Evolutionary conservation across 2,888 invertebrate genomes (phyloP).

Genomic region (Brachylomia viminalis): DNA sequence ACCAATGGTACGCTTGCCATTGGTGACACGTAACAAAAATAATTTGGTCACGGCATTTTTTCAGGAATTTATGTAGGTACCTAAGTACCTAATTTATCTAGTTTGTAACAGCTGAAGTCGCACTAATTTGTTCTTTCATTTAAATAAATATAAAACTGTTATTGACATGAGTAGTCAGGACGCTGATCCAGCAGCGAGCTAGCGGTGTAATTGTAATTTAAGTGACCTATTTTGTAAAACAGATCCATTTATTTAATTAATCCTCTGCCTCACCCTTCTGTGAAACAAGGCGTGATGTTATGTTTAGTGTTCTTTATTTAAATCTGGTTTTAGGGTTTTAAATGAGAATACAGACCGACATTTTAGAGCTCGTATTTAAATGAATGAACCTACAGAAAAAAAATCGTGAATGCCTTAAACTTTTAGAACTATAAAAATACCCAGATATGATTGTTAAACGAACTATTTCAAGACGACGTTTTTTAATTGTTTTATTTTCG

Average conservation of each 20-base stretch:
- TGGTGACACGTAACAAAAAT: too few relatives aligned
- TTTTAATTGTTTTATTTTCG: not conserved
- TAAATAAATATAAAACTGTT: too few relatives aligned
- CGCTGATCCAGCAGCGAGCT: not conserved
- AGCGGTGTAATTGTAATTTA: constrained; percentile 1
- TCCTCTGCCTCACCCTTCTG: not conserved
- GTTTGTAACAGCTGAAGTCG: too few relatives aligned
- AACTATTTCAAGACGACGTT: not conserved
- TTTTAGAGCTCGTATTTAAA: not conserved
- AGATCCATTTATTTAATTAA: not conserved
- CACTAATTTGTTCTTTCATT: too few relatives aligned
- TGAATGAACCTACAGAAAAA: not conserved
- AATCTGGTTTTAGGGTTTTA: too few relatives aligned
- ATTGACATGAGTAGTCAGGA: not conserved
- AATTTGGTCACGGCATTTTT: too few relatives aligned
- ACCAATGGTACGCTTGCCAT: too few relatives aligned
- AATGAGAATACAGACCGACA: not conserved
- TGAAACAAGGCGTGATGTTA: not conserved
- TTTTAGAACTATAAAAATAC: not conserved
- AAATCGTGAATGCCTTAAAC: not conserved
- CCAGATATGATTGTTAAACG: not conserved
- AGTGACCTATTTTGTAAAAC: not conserved
- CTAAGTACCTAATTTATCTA: too few relatives aligned
- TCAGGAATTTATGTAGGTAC: too few relatives aligned
- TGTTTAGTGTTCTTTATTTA: not conserved